Conservation (phyloP, 2,113 vertebrate species). For the Perca fluviatilis region DNA sequence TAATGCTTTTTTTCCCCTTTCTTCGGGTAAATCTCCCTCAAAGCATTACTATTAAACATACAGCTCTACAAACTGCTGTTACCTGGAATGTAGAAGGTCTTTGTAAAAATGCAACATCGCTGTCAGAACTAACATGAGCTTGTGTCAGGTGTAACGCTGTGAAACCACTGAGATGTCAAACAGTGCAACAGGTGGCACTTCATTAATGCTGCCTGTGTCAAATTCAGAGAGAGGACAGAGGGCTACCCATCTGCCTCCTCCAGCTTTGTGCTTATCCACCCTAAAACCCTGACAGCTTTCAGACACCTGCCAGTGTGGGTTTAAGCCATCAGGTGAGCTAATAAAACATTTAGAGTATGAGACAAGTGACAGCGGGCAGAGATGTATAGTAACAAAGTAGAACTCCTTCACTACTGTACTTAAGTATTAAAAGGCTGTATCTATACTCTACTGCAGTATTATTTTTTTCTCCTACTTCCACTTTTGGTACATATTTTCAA, state of each 20-base stretch:
- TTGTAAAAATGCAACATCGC: constrained; percentile 5
- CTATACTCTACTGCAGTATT: too few species aligned
- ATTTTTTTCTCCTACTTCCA: too few species aligned
- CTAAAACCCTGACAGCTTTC: constrained; percentile 64
- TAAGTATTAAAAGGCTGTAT: too few species aligned
- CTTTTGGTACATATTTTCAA: too few species aligned
- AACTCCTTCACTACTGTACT: too few species aligned
- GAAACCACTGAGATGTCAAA: constrained; percentile 12
- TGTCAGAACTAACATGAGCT: background rate
- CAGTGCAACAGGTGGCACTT: constrained; percentile 57
- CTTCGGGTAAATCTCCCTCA: background rate
- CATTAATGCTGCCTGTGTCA: constrained; percentile 34
- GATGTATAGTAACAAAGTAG: too few species aligned
- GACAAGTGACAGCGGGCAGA: background rate
- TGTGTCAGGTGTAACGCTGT: constrained; percentile 10
- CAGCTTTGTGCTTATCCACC: constrained; percentile 68
- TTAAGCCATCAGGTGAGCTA: constrained; percentile 53
- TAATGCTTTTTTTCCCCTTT: background rate
- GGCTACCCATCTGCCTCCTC: constrained; percentile 65
- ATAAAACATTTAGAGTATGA: constrained; percentile 25
- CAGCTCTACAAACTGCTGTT: background rate
- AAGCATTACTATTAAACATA: background rate
- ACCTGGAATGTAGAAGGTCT: background rate
- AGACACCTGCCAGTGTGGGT: constrained; percentile 46
- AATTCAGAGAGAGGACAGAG: constrained; percentile 26